These are phyloP conservation scores for Pogonognathellus flavescens DNA, from an alignment of 1,140 invertebrate genomes.

Conservation along the genomic window DNA sequence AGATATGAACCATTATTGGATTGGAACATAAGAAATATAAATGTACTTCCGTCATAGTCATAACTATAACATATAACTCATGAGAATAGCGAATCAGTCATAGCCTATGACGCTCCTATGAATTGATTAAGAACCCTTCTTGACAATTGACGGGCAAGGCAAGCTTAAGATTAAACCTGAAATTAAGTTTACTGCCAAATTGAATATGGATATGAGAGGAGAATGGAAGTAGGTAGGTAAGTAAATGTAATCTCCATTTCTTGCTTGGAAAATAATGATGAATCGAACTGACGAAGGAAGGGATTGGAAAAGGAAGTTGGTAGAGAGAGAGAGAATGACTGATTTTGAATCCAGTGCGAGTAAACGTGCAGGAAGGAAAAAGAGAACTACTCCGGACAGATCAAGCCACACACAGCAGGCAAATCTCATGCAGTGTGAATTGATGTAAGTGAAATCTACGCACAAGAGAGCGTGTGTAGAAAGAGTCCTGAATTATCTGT, in stretches of 20 bases:
- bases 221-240: background rate
- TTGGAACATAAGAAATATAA: too few relatives aligned
- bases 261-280: slow-evolving; percentile 6
- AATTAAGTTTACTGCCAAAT: background rate
- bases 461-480: background rate
- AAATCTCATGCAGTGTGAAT: background rate
- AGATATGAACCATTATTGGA: too few relatives aligned
- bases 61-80: too few relatives aligned
- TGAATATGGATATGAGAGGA: background rate
- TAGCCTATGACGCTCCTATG: too few relatives aligned
- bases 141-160: background rate
- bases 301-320: background rate
- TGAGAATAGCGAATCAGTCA: too few relatives aligned
- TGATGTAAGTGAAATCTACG: background rate
- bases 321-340: background rate
- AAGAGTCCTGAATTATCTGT: background rate
- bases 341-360: background rate
- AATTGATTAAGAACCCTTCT: background rate
- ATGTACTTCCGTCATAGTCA: too few relatives aligned
- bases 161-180: background rate
- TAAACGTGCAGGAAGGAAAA: background rate
- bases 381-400: background rate
- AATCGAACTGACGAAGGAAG: slow-evolving; percentile 13
- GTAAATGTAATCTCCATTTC: slow-evolving; percentile 7
- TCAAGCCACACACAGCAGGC: background rate